Percentiles rank a stretch among this genome's conserved stretches.
phyloP scores from a whole-genome alignment of 2,113 vertebrate species.

The Columba janthina region DNA sequence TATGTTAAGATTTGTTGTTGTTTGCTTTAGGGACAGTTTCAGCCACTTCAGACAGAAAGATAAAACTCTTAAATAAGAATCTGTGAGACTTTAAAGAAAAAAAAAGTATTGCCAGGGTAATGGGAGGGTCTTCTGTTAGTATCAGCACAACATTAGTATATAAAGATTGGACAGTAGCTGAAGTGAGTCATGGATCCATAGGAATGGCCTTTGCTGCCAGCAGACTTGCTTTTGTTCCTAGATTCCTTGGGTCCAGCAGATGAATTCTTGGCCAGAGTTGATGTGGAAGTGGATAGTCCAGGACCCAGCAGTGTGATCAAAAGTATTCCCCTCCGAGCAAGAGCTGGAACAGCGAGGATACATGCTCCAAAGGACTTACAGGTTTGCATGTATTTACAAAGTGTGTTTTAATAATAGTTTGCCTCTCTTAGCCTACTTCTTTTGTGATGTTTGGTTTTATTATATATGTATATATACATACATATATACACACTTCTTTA shows the following conservation, averaged over 20 bases:
- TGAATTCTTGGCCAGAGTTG: constrained; percentile 87
- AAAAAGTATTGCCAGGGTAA: not conserved
- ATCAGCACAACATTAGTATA: not conserved
- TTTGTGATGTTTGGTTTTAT: not conserved
- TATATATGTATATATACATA: not conserved
- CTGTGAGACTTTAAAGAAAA: not conserved
- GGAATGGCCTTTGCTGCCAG: not conserved
- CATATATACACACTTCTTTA: not conserved
- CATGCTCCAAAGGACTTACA: constrained; percentile 90
- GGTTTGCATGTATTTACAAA: constrained; percentile 70
- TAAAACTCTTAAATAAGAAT: not conserved
- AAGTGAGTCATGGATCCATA: not conserved
- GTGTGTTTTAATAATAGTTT: not conserved
- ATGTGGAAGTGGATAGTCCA: constrained; percentile 92
- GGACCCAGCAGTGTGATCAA: constrained; percentile 85
- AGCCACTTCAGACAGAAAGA: not conserved
- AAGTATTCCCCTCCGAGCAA: constrained; percentile 84
- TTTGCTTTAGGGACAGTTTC: not conserved
- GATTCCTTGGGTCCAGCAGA: constrained; percentile 83
- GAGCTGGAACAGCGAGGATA: constrained; percentile 88
- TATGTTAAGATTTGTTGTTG: not conserved
- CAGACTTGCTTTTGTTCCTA: constrained; percentile 51
- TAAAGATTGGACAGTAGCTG: not conserved
- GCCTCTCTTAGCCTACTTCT: not conserved
- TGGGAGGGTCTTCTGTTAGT: not conserved